phyloP scores from a whole-genome alignment of 2,113 vertebrate genomes.

The Melospiza georgiana region DNA sequence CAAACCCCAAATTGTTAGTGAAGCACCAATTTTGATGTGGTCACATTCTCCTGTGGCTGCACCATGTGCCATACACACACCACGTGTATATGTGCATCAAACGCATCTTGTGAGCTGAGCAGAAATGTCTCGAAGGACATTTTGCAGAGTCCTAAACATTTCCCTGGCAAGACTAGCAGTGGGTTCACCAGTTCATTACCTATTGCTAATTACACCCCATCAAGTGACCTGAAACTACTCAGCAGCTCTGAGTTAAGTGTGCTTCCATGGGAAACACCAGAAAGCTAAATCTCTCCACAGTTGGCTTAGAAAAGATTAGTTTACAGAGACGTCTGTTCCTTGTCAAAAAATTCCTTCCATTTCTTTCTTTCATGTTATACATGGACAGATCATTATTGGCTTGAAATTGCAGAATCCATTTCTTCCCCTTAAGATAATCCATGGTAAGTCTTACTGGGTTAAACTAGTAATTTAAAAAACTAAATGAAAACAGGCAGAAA shows the following conservation, averaged over 20 bases:
- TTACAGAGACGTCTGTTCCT: slow-evolving; percentile 23
- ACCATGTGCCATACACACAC: background rate
- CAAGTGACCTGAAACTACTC: slow-evolving; percentile 29
- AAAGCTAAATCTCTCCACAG: slow-evolving; percentile 6
- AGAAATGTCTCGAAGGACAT: background rate
- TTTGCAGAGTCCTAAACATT: slow-evolving; percentile 3
- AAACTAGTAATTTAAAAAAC: slow-evolving; percentile 30
- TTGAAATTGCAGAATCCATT: slow-evolving; percentile 57
- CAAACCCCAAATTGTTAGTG: slow-evolving; percentile 66
- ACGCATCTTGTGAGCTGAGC: background rate
- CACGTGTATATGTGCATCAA: background rate
- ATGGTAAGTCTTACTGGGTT: slow-evolving; percentile 20
- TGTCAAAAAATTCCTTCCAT: slow-evolving; percentile 52
- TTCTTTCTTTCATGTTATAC: slow-evolving; percentile 43
- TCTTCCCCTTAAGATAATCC: slow-evolving; percentile 50
- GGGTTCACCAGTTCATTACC: background rate
- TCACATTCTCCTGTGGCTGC: background rate
- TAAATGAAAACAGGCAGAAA: slow-evolving; percentile 31
- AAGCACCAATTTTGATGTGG: slow-evolving; percentile 31
- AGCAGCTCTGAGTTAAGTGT: background rate
- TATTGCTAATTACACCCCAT: slow-evolving; percentile 20
- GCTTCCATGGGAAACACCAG: slow-evolving; percentile 21
- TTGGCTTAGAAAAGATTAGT: slow-evolving; percentile 36
- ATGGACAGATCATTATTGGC: slow-evolving; percentile 29
- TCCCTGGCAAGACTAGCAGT: background rate